Conservation (phyloP, 1,140 invertebrate species). For the Solen grandis region DNA sequence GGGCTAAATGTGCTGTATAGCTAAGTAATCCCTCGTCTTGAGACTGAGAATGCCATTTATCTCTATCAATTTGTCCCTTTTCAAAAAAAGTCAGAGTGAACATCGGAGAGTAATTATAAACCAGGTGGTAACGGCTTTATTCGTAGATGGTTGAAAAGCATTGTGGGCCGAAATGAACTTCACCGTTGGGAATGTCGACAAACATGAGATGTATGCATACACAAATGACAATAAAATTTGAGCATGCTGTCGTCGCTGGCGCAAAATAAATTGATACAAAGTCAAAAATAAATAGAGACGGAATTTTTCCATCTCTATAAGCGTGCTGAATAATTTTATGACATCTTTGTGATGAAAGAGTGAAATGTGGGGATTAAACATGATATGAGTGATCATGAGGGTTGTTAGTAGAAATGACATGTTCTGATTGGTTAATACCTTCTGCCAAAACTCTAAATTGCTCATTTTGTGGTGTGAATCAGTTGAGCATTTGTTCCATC, state of each 20-base stretch:
- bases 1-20: slow-evolving; percentile 6
- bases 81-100: slow-evolving; percentile 47
- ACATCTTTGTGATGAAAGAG: too few species aligned
- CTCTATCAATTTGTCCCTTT: slow-evolving; percentile 51
- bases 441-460: neutral
- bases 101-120: slow-evolving; percentile 15
- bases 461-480: neutral
- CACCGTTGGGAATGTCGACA: slow-evolving; percentile 25
- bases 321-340: slow-evolving; percentile 12
- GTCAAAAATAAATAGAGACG: slow-evolving; percentile 50
- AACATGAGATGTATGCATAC: slow-evolving; percentile 16
- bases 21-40: slow-evolving; percentile 12
- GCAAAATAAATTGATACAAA: slow-evolving; percentile 53
- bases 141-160: slow-evolving; percentile 43
- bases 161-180: slow-evolving; percentile 35
- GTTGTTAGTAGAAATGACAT: slow-evolving; percentile 9
- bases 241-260: slow-evolving; percentile 27
- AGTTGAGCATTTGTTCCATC: too few species aligned
- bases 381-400: slow-evolving; percentile 23
- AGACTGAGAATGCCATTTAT: slow-evolving; percentile 48
- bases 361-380: slow-evolving; percentile 49
- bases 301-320: slow-evolving; percentile 5
- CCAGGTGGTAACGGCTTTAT: slow-evolving; percentile 47
- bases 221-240: slow-evolving; percentile 51
- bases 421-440: slow-evolving; percentile 47